A percentile compares a stretch with the other conserved stretches of the same genome.
These are phyloP conservation scores for Rhizoglyphus robini DNA, from an alignment of 1,140 invertebrate genomes.

Conservation along the genomic window DNA sequence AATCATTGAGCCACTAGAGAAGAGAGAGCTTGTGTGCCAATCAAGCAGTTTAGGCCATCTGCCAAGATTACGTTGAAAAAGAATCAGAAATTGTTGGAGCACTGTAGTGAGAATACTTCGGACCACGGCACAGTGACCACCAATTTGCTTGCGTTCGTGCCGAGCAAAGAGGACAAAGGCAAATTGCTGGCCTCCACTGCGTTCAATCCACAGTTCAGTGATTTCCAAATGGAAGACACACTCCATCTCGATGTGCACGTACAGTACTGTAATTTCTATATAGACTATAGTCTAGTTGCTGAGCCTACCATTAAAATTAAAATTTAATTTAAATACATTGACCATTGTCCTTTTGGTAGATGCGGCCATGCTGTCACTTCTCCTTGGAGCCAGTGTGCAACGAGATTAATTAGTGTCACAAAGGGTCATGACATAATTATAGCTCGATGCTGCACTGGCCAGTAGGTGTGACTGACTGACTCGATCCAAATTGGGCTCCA, in stretches of 20 bases:
- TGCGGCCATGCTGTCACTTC: conserved; percentile 25
- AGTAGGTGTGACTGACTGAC: too few species aligned
- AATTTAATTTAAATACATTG: too few species aligned
- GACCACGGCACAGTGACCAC: conserved; percentile 26
- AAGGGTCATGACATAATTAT: too few species aligned
- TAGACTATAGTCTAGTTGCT: neutral
- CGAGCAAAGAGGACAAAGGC: conserved; percentile 61
- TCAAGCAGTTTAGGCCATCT: conserved; percentile 69
- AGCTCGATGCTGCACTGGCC: too few species aligned
- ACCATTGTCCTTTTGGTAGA: too few species aligned
- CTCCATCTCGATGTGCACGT: neutral
- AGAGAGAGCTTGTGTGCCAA: conserved; percentile 56
- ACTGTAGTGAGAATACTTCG: conserved; percentile 18
- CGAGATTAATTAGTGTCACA: too few species aligned
- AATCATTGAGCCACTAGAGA: conserved; percentile 22
- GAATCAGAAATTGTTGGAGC: neutral
- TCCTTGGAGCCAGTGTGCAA: conserved; percentile 42
- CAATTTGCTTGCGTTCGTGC: conserved; percentile 34
- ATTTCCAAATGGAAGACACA: conserved; percentile 39
- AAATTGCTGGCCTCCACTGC: conserved; percentile 64
- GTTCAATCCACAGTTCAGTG: conserved; percentile 50
- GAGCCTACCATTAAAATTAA: too few species aligned
- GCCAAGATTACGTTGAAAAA: conserved; percentile 44
- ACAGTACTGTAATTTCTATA: neutral
- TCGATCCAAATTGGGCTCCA: too few species aligned